phyloP scores from a whole-genome alignment of 2,113 vertebrate species.

The Phalacrocorax carbo region DNA sequence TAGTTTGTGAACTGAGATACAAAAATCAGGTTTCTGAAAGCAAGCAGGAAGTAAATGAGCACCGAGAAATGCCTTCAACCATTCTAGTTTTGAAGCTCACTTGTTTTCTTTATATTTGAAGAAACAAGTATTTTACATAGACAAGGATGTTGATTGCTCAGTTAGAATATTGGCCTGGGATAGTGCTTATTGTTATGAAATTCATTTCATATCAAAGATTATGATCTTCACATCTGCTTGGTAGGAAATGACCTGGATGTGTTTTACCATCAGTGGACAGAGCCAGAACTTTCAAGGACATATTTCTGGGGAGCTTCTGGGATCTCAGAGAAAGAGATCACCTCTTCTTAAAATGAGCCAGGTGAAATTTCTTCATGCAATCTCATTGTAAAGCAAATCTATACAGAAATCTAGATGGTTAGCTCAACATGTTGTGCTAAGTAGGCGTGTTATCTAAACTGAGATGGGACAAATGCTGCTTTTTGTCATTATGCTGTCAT shows the following conservation, averaged over 20 bases:
- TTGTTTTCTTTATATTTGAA: background rate
- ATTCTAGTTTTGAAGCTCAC: background rate
- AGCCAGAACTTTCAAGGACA: background rate
- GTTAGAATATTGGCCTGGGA: background rate
- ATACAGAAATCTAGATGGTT: background rate
- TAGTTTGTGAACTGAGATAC: background rate
- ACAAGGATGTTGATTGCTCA: background rate
- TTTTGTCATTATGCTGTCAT: background rate
- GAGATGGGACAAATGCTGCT: background rate
- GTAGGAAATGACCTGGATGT: accelerated
- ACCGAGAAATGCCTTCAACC: background rate
- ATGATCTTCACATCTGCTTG: background rate
- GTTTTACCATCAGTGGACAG: background rate
- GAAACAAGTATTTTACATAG: background rate
- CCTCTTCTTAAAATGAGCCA: background rate
- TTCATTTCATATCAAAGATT: background rate
- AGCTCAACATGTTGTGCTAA: background rate
- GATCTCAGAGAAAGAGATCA: background rate
- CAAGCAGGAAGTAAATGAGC: background rate
- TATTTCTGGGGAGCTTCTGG: background rate
- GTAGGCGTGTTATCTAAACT: background rate
- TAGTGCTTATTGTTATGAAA: background rate
- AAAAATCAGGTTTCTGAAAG: background rate
- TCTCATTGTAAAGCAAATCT: background rate
- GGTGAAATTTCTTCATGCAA: background rate